Base-by-base conservation (phyloP, 2,113 vertebrate genomes). In the Meriones unguiculatus region DNA sequence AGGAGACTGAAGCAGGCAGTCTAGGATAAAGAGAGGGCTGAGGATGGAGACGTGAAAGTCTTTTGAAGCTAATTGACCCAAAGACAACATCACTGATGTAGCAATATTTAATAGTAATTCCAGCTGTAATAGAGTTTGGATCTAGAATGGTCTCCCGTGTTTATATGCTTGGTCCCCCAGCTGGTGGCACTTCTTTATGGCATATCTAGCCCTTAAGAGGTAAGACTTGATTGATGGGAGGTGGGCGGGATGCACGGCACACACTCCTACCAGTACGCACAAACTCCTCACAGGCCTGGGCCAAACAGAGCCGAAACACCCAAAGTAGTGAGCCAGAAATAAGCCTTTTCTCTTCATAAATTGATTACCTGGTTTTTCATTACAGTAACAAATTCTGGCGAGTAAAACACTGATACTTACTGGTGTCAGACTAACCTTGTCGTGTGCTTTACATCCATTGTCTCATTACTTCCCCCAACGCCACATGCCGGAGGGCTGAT, bases 11-110 rank as follows among this genome's bases (percentile, higher is more conserved):
- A 77, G 41, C 25, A 35, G 67, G 4, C 20, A 30, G 24, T 35
- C 91, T 85, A 9, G 32, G 38, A 30, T 35, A 76, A 73, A 62
- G 7, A 78, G 35, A 22, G 0, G n/a, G 15, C 7, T 46, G 54
- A 22, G 13, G 50, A 92, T 62, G 70, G 62, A 70, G 76, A 86
- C 82, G 25, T 14, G 65, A 75, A 89, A 75, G 70, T 38, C 17
- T 41, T 41, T 17, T 20, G 70, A 69, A 52, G 10, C 41, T 52
- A 50, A 18, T 0, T 87, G 90, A 32, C 57, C 54, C 77, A 81
- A 57, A 0, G 52, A 65, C 70, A 30, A n/a, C 13, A n/a, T 8
- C 11, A 7, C 9, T 0, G 18, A 12, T 10, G 2, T 14, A 46
- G 5, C 24, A 7, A 77, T 52, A 7, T 41, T 30, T 24, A 15